These are phyloP conservation scores for Leptogaster cylindrica DNA, from an alignment of 2,888 invertebrate species.

Conservation along the genomic window DNA sequence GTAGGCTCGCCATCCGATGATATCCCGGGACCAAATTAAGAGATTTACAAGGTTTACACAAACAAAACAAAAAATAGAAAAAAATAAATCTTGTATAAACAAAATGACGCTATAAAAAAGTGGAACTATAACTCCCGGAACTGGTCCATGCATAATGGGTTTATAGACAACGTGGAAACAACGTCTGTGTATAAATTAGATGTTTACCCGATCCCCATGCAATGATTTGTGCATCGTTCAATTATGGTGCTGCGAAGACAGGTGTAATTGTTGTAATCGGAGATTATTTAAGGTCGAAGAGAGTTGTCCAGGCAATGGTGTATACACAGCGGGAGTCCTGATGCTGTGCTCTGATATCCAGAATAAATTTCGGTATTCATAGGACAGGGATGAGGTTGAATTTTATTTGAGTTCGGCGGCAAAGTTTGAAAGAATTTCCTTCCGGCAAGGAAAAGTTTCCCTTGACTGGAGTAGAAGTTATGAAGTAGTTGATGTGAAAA, in stretches of 20 bases:
- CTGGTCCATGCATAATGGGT: conserved; percentile 33
- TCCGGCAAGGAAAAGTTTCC: background rate
- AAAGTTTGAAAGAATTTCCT: background rate
- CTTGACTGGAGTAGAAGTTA: background rate
- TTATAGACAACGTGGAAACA: conserved; percentile 10
- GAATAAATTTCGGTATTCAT: background rate
- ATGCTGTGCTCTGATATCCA: background rate
- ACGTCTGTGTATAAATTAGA: conserved; percentile 14
- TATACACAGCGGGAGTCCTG: no score
- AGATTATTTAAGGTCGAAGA: conserved; percentile 14
- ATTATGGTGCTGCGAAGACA: conserved; percentile 8
- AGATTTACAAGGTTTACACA: conserved; percentile 43
- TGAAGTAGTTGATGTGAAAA: background rate
- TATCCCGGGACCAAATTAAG: conserved; percentile 49
- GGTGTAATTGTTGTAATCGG: conserved; percentile 30
- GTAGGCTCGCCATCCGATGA: conserved; percentile 67
- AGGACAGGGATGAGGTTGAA: conserved; percentile 16
- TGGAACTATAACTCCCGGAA: conserved; percentile 30
- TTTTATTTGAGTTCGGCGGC: background rate
- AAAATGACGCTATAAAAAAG: no score
- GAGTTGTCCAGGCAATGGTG: background rate
- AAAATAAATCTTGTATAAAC: no score
- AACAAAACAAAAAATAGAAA: no score
- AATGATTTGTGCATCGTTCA: conserved; percentile 12
- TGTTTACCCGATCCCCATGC: conserved; percentile 8